Conservation (phyloP, 53 echinoderm and acorn worm genomes). For the Zoroaster sp. region DNA sequence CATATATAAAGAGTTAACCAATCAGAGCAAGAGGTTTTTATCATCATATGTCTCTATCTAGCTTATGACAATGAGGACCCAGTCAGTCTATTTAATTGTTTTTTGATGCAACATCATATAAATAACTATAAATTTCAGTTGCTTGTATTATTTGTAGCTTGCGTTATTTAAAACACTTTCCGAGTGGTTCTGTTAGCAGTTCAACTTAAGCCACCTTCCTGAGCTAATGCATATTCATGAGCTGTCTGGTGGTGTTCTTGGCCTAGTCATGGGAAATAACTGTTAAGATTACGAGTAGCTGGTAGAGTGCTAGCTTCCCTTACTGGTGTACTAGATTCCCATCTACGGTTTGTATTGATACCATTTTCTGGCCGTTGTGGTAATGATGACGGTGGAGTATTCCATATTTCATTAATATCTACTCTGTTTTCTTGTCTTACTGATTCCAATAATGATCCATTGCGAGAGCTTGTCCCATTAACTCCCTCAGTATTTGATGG, state of each 20-base stretch:
- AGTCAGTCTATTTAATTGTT: no score
- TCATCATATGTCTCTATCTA: no score
- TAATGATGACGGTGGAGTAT: conserved; percentile 52
- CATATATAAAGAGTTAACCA: no score
- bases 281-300: conserved; percentile 57
- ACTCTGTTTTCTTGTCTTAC: conserved; percentile 83
- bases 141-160: no score
- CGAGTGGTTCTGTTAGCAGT: no score
- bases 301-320: conserved; percentile 48
- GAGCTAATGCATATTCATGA: conserved; percentile 39
- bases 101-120: no score
- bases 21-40: no score
- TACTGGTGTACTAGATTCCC: neutral
- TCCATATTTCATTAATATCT: conserved; percentile 89
- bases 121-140: no score
- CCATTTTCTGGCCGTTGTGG: conserved; percentile 26
- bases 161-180: no score
- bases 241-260: conserved; percentile 13
- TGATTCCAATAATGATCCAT: conserved; percentile 60
- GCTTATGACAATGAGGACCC: no score
- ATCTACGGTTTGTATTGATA: conserved; percentile 4
- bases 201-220: conserved; percentile 1
- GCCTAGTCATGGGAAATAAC: conserved; percentile 66
- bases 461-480: conserved; percentile 1
- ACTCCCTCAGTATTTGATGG: neutral